Evolutionary conservation across 1,140 invertebrate species (phyloP), one percentile per base, ranked within the genome.

Genomic region (Sogatella furcifera): DNA sequence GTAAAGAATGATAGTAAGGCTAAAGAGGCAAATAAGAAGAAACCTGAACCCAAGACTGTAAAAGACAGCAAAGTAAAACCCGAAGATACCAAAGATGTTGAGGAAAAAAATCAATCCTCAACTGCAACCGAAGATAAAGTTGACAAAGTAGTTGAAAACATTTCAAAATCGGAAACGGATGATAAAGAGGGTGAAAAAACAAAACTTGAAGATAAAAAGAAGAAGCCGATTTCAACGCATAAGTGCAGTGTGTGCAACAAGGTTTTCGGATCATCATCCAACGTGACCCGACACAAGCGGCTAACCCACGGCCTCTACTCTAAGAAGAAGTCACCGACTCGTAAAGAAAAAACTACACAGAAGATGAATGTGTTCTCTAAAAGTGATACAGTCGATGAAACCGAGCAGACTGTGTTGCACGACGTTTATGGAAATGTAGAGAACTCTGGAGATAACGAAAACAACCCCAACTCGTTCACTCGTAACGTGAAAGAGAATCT

Each of bases 401-500:
- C 8, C 9, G 34, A 38, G 34, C 34, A 13, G 1, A 3, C 9
- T 9, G 8, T 38, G 3, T 38, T 38, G 11, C 34, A 38, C 11
- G 9, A 38, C 11, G 34, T 38, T 38, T 38, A 38, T 13, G 11
- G 34, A 8, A 10, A 38, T 38, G 34, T 10, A 13, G 9, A 38
- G 34, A 38, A 38, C 11, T 10, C 9, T 2, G 11, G 9, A 13
- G 3, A 38, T 38, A 38, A 38, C 34, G 34, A 38, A 13, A 38
- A 38, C 34, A 38, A 38, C 11, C 34, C 34, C 34, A 38, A 38
- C 34, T 38, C 34, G 34, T 5, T 38, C 11, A 38, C 79, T 55
- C 75, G 76, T 59, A 84, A 84, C 67, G 82, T 86, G 44, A 74
- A 79, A 5, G 81, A 84, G 53, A 86, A 86, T 66, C 69, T 86